These are phyloP conservation scores for Trachops cirrhosus DNA, from an alignment of 2,797 vertebrate genomes.

Conservation along the genomic window DNA sequence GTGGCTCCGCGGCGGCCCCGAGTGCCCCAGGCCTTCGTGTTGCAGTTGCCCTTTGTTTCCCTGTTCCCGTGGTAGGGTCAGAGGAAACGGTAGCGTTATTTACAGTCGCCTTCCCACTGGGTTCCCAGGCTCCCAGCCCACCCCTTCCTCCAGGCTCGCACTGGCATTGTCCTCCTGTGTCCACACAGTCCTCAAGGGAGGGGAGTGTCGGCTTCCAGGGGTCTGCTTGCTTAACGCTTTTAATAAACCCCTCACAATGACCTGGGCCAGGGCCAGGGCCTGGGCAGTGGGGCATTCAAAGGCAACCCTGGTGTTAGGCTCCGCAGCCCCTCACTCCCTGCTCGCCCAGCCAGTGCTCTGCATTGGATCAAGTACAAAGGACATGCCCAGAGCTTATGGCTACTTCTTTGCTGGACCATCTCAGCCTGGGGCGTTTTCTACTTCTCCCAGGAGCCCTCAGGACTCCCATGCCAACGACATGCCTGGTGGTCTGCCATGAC, in stretches of 20 bases:
- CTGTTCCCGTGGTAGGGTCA: neutral
- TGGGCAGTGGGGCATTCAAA: neutral
- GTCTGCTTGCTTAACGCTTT: neutral
- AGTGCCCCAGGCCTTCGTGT: neutral
- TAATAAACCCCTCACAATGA: neutral
- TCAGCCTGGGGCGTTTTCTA: neutral
- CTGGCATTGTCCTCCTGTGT: neutral
- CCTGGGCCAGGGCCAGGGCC: neutral
- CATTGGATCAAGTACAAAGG: neutral
- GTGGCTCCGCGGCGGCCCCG: rapidly evolving
- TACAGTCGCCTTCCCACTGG: neutral
- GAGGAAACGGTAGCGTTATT: neutral
- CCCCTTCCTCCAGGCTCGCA: neutral
- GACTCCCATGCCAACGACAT: neutral
- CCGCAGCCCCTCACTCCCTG: neutral
- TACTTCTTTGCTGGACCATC: neutral
- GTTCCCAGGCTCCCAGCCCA: neutral
- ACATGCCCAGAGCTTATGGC: neutral
- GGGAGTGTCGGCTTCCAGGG: neutral
- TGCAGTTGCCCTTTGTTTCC: neutral
- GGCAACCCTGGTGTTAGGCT: neutral
- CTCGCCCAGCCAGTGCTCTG: rapidly evolving
- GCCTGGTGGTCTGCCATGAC: neutral
- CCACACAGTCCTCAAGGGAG: neutral
- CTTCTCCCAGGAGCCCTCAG: neutral